These are phyloP conservation scores for Hucho hucho DNA, from an alignment of 2,113 vertebrate species.

Conservation along the genomic window DNA sequence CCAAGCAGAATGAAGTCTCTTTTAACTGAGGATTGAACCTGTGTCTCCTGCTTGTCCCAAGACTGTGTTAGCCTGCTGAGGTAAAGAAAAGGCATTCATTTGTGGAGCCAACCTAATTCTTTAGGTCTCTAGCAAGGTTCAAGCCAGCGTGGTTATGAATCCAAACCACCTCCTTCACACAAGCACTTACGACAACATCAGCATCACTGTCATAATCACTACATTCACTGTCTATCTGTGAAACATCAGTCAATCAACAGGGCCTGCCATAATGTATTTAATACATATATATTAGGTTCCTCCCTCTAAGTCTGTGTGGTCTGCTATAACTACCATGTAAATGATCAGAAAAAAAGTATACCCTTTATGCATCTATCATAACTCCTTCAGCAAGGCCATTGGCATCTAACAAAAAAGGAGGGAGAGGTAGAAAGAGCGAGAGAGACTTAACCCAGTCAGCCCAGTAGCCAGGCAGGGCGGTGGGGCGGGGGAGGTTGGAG, in stretches of 20 bases:
- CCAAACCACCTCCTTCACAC: background rate
- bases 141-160: too few species aligned
- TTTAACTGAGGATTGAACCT: too few species aligned
- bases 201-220: background rate
- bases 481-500: slow-evolving; percentile 11
- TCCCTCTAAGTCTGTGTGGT: slow-evolving; percentile 3
- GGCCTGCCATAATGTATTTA: background rate
- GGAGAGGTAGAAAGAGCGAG: slow-evolving; percentile 11
- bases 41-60: too few species aligned
- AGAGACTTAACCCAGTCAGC: slow-evolving; percentile 43
- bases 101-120: too few species aligned
- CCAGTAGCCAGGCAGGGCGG: slow-evolving; percentile 6
- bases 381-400: slow-evolving; percentile 31
- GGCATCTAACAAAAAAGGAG: slow-evolving; percentile 28
- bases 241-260: background rate
- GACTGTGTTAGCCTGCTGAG: too few species aligned
- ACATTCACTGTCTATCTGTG: background rate
- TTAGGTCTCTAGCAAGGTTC: too few species aligned
- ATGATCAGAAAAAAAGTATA: background rate
- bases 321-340: background rate
- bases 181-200: background rate
- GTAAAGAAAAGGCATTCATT: too few species aligned
- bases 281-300: background rate
- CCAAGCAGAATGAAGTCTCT: too few species aligned
- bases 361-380: slow-evolving; percentile 27